Base-by-base conservation (phyloP, 2,888 invertebrate species). In the Apoderus coryli region DNA sequence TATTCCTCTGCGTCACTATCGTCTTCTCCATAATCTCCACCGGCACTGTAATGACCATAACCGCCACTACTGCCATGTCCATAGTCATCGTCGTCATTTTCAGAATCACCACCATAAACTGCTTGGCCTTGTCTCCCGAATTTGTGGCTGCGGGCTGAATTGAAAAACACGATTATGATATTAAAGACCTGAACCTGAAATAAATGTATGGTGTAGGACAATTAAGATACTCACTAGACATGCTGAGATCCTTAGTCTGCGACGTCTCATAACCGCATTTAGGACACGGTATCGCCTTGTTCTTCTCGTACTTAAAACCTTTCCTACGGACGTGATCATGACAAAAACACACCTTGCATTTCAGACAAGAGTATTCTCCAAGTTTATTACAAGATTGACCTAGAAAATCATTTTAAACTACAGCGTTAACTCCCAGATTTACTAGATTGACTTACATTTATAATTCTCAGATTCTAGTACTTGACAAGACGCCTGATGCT, bases 401-500 rank as follows among this genome's bases (percentile, higher is more conserved):
- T 84, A 55, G 31, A 56, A 44, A 3, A 29, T 10, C 14, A 7
- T 29, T n/a, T n/a, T n/a, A n/a, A n/a, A n/a, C n/a, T n/a, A n/a
- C n/a, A n/a, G n/a, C n/a, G n/a, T n/a, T n/a, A n/a, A n/a, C n/a
- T n/a, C n/a, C n/a, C n/a, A n/a, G n/a, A n/a, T n/a, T n/a, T n/a
- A n/a, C n/a, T n/a, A n/a, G n/a, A n/a, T n/a, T n/a, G 22, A 42
- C 60, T 65, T 60, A 76, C 95, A 95, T 65, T 95, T 95, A 57
- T 81, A 90, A 46, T 76, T 89, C 60, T 95, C 95, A 0, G 89
- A 78, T 53, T 95, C 93, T 4, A 95, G 63, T 35, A 90, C 84
- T 65, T 95, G 92, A 54, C 92, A 93, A 1, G 85, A 88, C 3
- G 93, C 93, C 61, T 95, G 95, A 61, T 95, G 93, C 60, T 95